Percentiles rank a stretch among this genome's conserved stretches.
These are phyloP conservation scores for Isaurus tuberculatus DNA, from an alignment of 92 coral and sea anemone species.

Conservation along the genomic window DNA sequence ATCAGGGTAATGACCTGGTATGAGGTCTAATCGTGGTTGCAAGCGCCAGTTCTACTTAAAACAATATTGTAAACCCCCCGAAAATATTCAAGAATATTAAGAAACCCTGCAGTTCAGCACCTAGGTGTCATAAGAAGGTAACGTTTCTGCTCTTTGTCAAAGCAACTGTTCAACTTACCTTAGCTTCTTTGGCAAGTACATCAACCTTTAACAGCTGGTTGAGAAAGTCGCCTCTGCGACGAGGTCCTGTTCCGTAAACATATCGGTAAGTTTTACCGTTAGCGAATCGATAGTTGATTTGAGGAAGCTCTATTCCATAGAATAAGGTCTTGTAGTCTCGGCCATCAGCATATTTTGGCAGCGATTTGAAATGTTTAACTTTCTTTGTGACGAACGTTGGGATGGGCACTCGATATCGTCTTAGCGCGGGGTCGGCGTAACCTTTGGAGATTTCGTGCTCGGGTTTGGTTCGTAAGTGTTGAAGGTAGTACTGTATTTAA, in stretches of 20 bases:
- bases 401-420: slow-evolving; percentile 87
- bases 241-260: slow-evolving; percentile 87
- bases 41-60: no score
- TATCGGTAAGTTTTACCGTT: slow-evolving; percentile 85
- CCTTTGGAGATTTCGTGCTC: slow-evolving; percentile 91
- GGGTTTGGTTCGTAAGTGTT: slow-evolving; percentile 85
- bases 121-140: no score
- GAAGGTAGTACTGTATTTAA: slow-evolving; percentile 85
- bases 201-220: slow-evolving; percentile 90
- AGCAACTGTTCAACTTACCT: slow-evolving; percentile 21
- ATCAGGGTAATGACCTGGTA: no score
- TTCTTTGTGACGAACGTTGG: slow-evolving; percentile 51
- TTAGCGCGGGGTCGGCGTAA: slow-evolving; percentile 87
- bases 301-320: slow-evolving; percentile 88
- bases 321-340: slow-evolving; percentile 80
- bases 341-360: slow-evolving; percentile 75
- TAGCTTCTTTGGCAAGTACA: slow-evolving; percentile 86
- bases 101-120: no score
- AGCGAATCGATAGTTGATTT: slow-evolving; percentile 83
- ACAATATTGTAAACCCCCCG: no score
- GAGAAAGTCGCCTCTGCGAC: slow-evolving; percentile 85
- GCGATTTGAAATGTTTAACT: slow-evolving; percentile 55
- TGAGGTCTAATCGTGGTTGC: no score
- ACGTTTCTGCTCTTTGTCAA: not conserved
- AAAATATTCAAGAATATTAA: no score